phyloP scores from a whole-genome alignment of 2,888 invertebrate species.

The Alsophila aescularia region DNA sequence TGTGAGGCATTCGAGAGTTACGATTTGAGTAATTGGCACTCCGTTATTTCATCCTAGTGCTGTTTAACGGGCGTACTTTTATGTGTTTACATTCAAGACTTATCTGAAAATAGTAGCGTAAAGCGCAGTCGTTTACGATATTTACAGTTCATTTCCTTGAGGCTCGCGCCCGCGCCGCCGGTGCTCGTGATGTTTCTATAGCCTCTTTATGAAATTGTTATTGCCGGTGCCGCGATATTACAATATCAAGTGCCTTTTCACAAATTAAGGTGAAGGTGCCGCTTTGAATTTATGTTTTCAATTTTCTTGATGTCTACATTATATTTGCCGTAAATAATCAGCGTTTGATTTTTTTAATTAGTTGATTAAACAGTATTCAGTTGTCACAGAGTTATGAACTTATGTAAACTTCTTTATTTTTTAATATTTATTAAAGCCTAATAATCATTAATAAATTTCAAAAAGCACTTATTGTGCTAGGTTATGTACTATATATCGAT shows the following conservation, averaged over 20 bases:
- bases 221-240: constrained; percentile 14
- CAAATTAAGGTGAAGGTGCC: constrained; percentile 9
- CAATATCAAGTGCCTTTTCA: constrained; percentile 19
- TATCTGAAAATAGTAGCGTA: constrained; percentile 46
- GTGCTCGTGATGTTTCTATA: constrained; percentile 16
- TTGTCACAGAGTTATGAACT: too few species aligned
- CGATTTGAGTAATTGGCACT: constrained; percentile 39
- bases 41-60: constrained; percentile 38
- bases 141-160: constrained; percentile 40
- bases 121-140: constrained; percentile 40
- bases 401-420: too few species aligned
- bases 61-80: constrained; percentile 49
- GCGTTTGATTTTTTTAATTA: neutral
- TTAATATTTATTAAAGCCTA: too few species aligned
- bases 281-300: constrained; percentile 9
- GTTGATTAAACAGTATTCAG: too few species aligned
- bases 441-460: too few species aligned
- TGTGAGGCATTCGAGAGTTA: constrained; percentile 31
- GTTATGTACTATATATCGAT: too few species aligned
- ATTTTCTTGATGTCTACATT: neutral
- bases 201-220: constrained; percentile 33
- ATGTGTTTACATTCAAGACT: constrained; percentile 49
- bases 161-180: neutral
- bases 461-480: too few species aligned
- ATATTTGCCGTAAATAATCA: too few species aligned